Conservation (phyloP, 2,797 vertebrate species). For the Lacerta bilineata region DNA sequence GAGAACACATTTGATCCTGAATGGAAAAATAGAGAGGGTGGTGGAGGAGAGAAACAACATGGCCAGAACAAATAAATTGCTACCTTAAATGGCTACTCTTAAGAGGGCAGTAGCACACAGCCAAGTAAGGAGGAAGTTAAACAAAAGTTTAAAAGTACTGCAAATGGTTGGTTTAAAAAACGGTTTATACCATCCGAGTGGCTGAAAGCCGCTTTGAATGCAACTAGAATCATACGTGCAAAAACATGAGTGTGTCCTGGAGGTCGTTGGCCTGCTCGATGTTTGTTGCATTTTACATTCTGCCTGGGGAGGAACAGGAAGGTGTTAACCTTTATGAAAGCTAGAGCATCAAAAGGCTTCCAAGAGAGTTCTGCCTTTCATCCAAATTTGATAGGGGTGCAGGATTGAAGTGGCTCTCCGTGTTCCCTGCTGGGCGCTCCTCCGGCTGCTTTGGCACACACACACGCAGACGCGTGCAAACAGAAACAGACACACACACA, state of each 20-base stretch:
- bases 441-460: slow-evolving; percentile 62
- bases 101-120: slow-evolving; percentile 11
- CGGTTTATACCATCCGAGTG: slow-evolving; percentile 38
- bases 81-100: slow-evolving; percentile 14
- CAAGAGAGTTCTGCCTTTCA: slow-evolving; percentile 61
- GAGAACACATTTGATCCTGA: not conserved
- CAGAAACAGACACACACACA: not conserved
- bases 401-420: slow-evolving; percentile 58
- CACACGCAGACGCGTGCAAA: not conserved
- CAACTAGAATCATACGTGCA: slow-evolving; percentile 48
- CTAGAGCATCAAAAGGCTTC: slow-evolving; percentile 60
- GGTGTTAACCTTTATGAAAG: slow-evolving; percentile 66
- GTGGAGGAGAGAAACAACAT: not conserved
- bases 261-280: slow-evolving; percentile 50
- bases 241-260: slow-evolving; percentile 64
- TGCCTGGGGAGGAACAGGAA: slow-evolving; percentile 64
- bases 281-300: slow-evolving; percentile 68
- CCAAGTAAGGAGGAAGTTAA: slow-evolving; percentile 5
- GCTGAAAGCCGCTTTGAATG: slow-evolving; percentile 49
- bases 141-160: not conserved
- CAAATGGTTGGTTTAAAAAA: slow-evolving; percentile 18
- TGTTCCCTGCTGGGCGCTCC: slow-evolving; percentile 60
- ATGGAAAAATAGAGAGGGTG: not conserved
- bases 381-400: slow-evolving; percentile 53
- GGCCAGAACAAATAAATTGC: not conserved